Evolutionary conservation across 1,140 invertebrate species (phyloP).

Genomic region (Drosophila azteca): DNA sequence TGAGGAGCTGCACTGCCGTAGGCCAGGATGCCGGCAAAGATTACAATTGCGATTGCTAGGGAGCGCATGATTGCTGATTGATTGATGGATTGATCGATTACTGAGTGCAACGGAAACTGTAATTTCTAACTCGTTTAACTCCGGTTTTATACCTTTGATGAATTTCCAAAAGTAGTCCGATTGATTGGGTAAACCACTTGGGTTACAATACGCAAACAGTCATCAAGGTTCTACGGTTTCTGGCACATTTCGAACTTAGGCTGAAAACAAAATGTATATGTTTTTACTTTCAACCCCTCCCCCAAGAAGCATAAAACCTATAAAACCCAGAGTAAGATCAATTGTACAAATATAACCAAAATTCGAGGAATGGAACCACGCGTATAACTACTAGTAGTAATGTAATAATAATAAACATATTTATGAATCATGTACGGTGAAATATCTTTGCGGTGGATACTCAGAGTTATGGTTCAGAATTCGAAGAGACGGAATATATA

Average conservation of each 20-base stretch:
- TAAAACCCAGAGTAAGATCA: background rate
- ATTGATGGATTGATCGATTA: constrained; percentile 2
- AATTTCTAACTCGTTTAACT: background rate
- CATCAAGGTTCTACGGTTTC: constrained; percentile 3
- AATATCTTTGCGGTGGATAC: background rate
- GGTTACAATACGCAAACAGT: constrained; percentile 35
- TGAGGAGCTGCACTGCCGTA: constrained; percentile 38
- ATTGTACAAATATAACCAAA: constrained; percentile 42
- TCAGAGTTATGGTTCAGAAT: too few species aligned
- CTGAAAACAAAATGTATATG: background rate
- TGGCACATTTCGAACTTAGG: background rate
- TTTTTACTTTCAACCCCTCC: background rate
- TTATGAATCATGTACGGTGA: constrained; percentile 16
- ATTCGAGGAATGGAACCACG: constrained; percentile 13
- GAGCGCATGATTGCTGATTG: constrained; percentile 36
- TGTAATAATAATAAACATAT: constrained; percentile 9
- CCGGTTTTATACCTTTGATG: constrained; percentile 45
- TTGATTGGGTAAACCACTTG: constrained; percentile 8
- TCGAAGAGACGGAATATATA: too few species aligned
- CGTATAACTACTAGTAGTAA: too few species aligned
- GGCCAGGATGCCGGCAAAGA: constrained; percentile 40
- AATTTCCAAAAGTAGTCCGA: constrained; percentile 3
- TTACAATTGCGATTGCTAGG: constrained; percentile 21
- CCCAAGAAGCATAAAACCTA: background rate
- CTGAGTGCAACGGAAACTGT: constrained; percentile 45